phyloP scores from a whole-genome alignment of 2,888 invertebrate genomes.

The Dynastes hyllus region DNA sequence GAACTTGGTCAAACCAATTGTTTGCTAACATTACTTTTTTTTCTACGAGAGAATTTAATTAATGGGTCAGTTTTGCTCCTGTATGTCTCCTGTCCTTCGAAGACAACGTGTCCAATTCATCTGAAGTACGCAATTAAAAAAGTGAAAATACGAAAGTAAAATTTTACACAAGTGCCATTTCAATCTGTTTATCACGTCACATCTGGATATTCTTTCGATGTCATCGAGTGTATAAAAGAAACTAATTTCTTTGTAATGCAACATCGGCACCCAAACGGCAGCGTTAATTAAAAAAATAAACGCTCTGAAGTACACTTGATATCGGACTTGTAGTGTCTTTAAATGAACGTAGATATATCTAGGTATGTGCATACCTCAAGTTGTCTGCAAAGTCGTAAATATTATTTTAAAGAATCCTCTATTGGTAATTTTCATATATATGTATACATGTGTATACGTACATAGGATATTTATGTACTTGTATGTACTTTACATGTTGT shows the following conservation, averaged over 20 bases:
- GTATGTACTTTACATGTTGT: too few relatives aligned
- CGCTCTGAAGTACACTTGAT: background rate
- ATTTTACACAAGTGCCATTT: constrained; percentile 3
- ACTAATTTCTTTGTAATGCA: constrained; percentile 6
- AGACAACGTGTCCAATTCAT: too few relatives aligned
- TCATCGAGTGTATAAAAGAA: constrained; percentile 8
- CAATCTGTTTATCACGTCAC: background rate
- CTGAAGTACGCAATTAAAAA: background rate
- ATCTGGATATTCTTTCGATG: background rate
- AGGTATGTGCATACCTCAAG: background rate
- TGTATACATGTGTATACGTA: too few relatives aligned
- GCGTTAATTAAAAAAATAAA: constrained; percentile 5
- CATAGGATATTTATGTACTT: too few relatives aligned
- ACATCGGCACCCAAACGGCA: background rate
- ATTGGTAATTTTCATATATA: background rate
- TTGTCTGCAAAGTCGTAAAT: background rate
- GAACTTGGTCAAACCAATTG: too few relatives aligned
- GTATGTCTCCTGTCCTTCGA: too few relatives aligned
- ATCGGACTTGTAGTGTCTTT: constrained; percentile 13
- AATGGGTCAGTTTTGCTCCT: too few relatives aligned
- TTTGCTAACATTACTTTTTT: too few relatives aligned
- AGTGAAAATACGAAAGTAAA: constrained; percentile 4
- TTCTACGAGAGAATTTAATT: too few relatives aligned
- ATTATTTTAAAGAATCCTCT: constrained; percentile 5
- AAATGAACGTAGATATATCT: too few relatives aligned